phyloP scores from a whole-genome alignment of 2,797 vertebrate genomes.

The Tiaroga cobitis region DNA sequence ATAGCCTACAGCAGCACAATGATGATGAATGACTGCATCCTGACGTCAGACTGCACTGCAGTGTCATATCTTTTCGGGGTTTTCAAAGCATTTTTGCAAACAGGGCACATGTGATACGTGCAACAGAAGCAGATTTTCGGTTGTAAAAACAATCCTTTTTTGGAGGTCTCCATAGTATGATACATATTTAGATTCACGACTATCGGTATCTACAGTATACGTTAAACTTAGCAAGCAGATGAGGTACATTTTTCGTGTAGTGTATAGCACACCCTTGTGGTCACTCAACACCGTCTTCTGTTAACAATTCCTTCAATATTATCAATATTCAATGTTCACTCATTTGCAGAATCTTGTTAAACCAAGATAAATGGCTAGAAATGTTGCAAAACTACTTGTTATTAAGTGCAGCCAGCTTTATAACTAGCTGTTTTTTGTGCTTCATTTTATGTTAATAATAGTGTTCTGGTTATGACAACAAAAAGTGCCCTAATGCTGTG shows the following conservation, averaged over 20 bases:
- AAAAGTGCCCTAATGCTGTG: not conserved
- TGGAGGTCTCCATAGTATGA: not conserved
- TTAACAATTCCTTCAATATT: not conserved
- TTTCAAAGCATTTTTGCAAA: not conserved
- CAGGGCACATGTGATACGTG: not conserved
- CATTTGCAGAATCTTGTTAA: not conserved
- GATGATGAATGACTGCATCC: slow-evolving; percentile 15
- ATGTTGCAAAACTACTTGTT: not conserved
- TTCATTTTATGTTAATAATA: not conserved
- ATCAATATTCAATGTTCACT: not conserved
- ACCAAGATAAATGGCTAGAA: not conserved
- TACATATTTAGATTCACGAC: not conserved
- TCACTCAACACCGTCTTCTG: not conserved
- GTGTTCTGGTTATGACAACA: not conserved
- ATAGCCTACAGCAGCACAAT: not conserved
- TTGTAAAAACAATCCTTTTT: not conserved
- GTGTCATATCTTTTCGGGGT: not conserved
- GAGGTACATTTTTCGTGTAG: slow-evolving; percentile 24
- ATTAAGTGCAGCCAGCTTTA: not conserved
- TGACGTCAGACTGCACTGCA: slow-evolving; percentile 55
- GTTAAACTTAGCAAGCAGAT: not conserved
- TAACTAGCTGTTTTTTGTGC: not conserved
- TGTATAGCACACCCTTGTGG: slow-evolving; percentile 69
- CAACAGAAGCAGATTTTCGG: not conserved
- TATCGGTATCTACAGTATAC: not conserved